phyloP scores from a whole-genome alignment of 2,113 vertebrate species.

The Thunnus maccoyii region DNA sequence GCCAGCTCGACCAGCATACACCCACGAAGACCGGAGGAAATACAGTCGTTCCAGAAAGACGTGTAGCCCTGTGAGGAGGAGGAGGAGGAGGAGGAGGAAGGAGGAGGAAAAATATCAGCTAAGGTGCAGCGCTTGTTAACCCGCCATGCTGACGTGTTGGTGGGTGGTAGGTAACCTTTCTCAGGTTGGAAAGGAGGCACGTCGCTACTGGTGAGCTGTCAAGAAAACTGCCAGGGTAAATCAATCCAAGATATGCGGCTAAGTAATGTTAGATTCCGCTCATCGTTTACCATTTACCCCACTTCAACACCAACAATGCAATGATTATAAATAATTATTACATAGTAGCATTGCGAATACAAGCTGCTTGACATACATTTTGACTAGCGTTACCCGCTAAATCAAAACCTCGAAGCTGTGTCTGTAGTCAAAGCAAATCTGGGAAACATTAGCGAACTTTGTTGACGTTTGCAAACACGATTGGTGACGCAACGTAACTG shows the following conservation, averaged over 20 bases:
- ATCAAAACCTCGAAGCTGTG: neutral
- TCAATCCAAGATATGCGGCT: neutral
- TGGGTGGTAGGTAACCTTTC: neutral
- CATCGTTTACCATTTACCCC: neutral
- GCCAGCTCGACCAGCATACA: slow-evolving; percentile 98
- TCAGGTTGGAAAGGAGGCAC: slow-evolving; percentile 20
- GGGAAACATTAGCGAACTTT: slow-evolving; percentile 15
- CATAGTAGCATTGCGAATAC: neutral
- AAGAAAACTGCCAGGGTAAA: slow-evolving; percentile 20
- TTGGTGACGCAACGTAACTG: slow-evolving; percentile 32
- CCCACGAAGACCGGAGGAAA: slow-evolving; percentile 96
- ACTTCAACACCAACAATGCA: neutral
- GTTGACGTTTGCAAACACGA: slow-evolving; percentile 33
- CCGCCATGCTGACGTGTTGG: slow-evolving; percentile 69
- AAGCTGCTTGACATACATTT: neutral
- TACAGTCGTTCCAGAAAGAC: slow-evolving; percentile 99
- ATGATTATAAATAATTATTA: no score
- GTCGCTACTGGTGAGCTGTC: slow-evolving; percentile 26
- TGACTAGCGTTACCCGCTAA: neutral
- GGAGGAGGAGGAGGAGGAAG: neutral
- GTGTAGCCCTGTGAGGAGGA: slow-evolving; percentile 91
- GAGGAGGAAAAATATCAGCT: neutral
- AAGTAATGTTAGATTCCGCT: neutral
- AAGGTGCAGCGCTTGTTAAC: slow-evolving; percentile 26
- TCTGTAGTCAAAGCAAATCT: neutral